Conservation (phyloP, 2,888 invertebrate genomes). For the Deilephila porcellus region DNA sequence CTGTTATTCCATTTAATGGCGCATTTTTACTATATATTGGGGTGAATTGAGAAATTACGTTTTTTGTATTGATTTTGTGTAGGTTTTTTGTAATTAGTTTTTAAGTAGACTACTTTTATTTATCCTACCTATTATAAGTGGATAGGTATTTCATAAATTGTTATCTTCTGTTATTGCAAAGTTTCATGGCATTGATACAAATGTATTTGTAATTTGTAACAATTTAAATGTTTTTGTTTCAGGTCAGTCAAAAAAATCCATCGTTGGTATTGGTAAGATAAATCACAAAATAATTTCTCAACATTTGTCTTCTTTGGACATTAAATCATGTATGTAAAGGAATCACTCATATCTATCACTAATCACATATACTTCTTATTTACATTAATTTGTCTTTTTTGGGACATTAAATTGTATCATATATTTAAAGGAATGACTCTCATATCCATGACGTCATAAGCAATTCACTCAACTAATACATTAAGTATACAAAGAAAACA, state of each 20-base stretch:
- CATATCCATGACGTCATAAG: neutral
- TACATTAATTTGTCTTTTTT: neutral
- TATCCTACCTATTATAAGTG: no score
- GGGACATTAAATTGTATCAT: no score
- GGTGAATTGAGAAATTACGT: constrained; percentile 28
- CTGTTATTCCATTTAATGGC: constrained; percentile 53
- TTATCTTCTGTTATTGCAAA: no score
- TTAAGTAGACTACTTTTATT: no score
- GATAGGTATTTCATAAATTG: no score
- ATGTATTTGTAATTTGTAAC: no score
- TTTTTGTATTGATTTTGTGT: neutral
- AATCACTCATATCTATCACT: neutral
- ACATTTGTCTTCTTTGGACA: no score
- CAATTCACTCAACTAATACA: constrained; percentile 10
- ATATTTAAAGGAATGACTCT: neutral
- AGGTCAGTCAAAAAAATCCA: neutral
- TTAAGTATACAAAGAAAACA: constrained; percentile 11
- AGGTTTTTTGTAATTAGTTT: neutral
- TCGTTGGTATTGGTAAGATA: constrained; percentile 3
- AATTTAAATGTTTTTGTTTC: neutral
- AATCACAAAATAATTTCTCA: neutral
- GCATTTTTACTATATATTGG: constrained; percentile 48
- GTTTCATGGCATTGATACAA: no score
- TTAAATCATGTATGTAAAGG: no score
- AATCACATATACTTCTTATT: no score